Conservation (phyloP, 1,140 invertebrate genomes). For the Trichoplusia ni region DNA sequence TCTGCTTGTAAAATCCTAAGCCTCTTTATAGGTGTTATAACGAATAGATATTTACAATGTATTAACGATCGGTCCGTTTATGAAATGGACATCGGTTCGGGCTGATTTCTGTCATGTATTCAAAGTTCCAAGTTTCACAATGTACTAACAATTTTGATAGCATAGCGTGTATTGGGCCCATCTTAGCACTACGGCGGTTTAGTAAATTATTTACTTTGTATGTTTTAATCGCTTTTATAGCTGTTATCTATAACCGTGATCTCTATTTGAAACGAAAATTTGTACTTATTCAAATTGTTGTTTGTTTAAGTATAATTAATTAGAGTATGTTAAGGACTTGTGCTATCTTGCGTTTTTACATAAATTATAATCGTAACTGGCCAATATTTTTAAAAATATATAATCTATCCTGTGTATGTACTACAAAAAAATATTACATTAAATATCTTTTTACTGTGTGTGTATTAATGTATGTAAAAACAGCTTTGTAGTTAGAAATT, state of each 20-base stretch:
- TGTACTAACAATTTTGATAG: conserved; percentile 10
- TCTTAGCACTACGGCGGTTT: conserved; percentile 30
- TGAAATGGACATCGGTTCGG: conserved; percentile 17
- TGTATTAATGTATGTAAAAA: conserved; percentile 60
- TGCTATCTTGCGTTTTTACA: conserved; percentile 44
- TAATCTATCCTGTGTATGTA: conserved; percentile 40
- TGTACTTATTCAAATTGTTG: conserved; percentile 56
- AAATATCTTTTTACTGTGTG: conserved; percentile 56
- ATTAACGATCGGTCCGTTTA: conserved; percentile 28
- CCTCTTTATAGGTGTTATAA: conserved; percentile 58
- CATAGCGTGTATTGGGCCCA: conserved; percentile 26
- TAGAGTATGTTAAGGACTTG: conserved; percentile 41
- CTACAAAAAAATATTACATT: conserved; percentile 38
- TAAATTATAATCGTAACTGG: conserved; percentile 44
- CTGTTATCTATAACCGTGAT: conserved; percentile 44
- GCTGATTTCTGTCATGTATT: conserved; percentile 28
- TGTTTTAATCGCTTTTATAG: conserved; percentile 37
- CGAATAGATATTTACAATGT: conserved; percentile 40
- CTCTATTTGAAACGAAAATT: conserved; percentile 58
- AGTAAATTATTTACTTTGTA: conserved; percentile 34
- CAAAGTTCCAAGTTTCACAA: conserved; percentile 20
- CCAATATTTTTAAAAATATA: conserved; percentile 45
- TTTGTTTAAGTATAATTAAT: conserved; percentile 45
- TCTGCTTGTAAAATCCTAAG: conserved; percentile 53
- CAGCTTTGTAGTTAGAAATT: conserved; percentile 63